Conservation (phyloP, 2,113 vertebrate species). For the Laticauda laticaudata region DNA sequence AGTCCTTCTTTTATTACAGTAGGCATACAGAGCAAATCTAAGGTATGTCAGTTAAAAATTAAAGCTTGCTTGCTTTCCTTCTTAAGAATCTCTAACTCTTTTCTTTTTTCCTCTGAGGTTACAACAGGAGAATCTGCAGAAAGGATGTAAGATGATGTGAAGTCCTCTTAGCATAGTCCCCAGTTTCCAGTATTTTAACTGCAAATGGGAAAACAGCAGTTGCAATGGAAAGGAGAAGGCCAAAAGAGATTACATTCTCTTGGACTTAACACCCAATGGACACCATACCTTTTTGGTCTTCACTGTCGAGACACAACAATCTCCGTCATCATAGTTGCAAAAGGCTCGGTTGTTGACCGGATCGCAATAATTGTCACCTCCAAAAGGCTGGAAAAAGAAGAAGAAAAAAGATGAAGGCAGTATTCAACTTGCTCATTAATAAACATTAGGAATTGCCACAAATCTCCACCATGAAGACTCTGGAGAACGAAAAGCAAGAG, state of each 20-base stretch:
- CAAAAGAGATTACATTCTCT: background rate
- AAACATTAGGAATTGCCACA: background rate
- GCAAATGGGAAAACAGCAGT: background rate
- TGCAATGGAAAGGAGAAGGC: background rate
- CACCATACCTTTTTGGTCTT: slow-evolving; percentile 94
- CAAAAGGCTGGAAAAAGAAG: slow-evolving; percentile 80
- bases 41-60: background rate
- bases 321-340: slow-evolving; percentile 96
- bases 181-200: background rate
- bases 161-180: background rate
- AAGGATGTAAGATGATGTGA: background rate
- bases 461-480: background rate
- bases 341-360: slow-evolving; percentile 96
- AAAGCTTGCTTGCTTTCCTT: background rate
- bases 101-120: background rate
- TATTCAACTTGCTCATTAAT: background rate
- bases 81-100: background rate
- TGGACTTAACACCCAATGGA: background rate
- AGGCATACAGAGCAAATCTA: background rate
- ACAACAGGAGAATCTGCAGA: background rate
- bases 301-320: slow-evolving; percentile 95
- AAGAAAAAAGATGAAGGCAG: fast-evolving
- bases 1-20: too few relatives aligned
- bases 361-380: slow-evolving; percentile 98
- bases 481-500: background rate